Evolutionary conservation across 2,797 vertebrate genomes (phyloP).

Genomic region (Cryptoblepharus egeriae): DNA sequence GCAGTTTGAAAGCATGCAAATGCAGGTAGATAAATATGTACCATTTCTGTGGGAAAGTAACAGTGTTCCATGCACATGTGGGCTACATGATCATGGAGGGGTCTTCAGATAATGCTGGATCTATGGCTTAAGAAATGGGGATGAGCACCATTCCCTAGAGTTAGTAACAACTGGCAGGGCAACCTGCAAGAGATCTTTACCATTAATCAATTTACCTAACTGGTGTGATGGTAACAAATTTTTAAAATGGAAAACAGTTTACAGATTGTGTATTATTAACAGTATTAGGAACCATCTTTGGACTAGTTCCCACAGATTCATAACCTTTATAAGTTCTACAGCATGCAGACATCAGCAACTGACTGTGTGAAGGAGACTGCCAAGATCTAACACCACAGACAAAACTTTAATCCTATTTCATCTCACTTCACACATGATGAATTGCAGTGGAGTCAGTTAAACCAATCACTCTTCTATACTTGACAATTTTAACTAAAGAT

Average conservation of each 20-base stretch:
- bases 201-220: too few relatives aligned
- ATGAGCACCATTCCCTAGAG: too few relatives aligned
- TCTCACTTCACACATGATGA: not conserved
- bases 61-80: too few relatives aligned
- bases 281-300: not conserved
- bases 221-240: not conserved
- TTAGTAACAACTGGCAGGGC: too few relatives aligned
- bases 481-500: not conserved
- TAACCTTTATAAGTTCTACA: not conserved
- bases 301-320: not conserved
- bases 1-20: too few relatives aligned
- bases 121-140: too few relatives aligned
- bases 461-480: not conserved
- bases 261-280: not conserved
- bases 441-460: not conserved
- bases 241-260: not conserved
- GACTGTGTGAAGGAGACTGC: not conserved
- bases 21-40: too few relatives aligned
- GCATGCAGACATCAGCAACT: not conserved
- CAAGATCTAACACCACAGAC: not conserved
- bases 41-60: too few relatives aligned
- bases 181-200: too few relatives aligned
- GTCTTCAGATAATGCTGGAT: too few relatives aligned
- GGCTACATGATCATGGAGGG: too few relatives aligned
- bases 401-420: not conserved